Base-by-base conservation (phyloP, 2,888 invertebrate genomes). In the Agrochola macilenta region DNA sequence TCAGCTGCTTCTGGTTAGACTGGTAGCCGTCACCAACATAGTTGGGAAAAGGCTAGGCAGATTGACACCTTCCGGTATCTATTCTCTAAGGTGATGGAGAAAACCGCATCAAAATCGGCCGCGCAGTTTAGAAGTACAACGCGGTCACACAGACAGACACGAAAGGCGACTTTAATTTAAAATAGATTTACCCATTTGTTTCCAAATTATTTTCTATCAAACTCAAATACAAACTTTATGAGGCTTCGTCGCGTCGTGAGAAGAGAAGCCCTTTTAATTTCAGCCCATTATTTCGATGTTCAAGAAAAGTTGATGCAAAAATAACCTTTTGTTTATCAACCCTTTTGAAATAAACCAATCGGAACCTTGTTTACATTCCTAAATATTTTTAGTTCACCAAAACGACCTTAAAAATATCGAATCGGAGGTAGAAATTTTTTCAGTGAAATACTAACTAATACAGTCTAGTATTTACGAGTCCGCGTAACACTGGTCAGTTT, bases 281-380 rank as follows among this genome's bases (percentile, higher is more conserved):
- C 35, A 1, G 2, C 9, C 35, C 20, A 26, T 49, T 30, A 30
- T 49, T 12, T 39, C 0, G n/a, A 35, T 43, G 9, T 46, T 12
- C 20, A 46, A 49, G 23, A 7, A 39, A 49, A 58, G 11, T 11
- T 11, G 1, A 2, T 14, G 11, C 8, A 8, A 14, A 52, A 20
- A 49, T 35, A 35, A 26, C 14, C 14, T 26, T n/a, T 35, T 52
- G 1, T 39, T 5, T 14, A 17, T 46, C n/a, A 46, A 23, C 0
- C 11, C 14, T 57, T 57, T 78, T 49, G 7, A 49, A 78, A 52
- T 72, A 26, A 72, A 23, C 14, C 5, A 69, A 64, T 39, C 9
- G 7, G 1, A 39, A 23, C 2, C 9, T 14, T 20, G 39, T 26
- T 54, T 68, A 63, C n/a, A 0, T 35, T 2, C 30, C 20, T 0